Percentiles rank a stretch among this genome's conserved stretches.
Evolutionary conservation across 2,888 invertebrate genomes (phyloP).

Genomic region (Diarsia mendica): DNA sequence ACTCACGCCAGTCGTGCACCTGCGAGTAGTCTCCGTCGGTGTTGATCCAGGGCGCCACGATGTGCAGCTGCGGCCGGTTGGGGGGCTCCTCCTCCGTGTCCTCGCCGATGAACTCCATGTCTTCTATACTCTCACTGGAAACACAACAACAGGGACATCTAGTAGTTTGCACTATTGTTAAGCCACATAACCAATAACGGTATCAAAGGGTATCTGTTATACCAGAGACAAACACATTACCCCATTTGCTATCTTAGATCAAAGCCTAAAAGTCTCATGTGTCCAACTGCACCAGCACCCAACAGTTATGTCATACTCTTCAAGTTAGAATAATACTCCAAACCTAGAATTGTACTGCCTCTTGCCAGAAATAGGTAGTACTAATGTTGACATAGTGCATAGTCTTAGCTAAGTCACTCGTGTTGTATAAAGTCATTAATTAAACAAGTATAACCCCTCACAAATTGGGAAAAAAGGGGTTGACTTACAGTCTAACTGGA

Average conservation of each 20-base stretch:
- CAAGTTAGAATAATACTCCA: not conserved
- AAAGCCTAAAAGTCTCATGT: not conserved
- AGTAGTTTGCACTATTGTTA: too few species aligned
- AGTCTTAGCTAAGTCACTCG: too few species aligned
- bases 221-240: not conserved
- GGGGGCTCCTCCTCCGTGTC: conserved; percentile 92
- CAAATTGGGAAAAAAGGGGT: too few species aligned
- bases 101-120: conserved; percentile 92
- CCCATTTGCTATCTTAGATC: not conserved
- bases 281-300: not conserved
- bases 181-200: not conserved
- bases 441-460: too few species aligned
- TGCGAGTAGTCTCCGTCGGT: conserved; percentile 95
- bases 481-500: too few species aligned
- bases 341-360: not conserved
- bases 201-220: too few species aligned
- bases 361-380: too few species aligned
- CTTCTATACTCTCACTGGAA: conserved; percentile 93
- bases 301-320: not conserved
- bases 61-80: conserved; percentile 92
- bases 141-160: not conserved
- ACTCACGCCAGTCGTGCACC: conserved; percentile 94
- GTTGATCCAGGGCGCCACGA: conserved; percentile 94
- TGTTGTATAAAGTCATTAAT: too few species aligned
- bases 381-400: too few species aligned